Evolutionary conservation across 92 coral and sea anemone genomes (phyloP), one percentile per base, ranked within the genome.

Genomic region (Epizoanthus fatuus): DNA sequence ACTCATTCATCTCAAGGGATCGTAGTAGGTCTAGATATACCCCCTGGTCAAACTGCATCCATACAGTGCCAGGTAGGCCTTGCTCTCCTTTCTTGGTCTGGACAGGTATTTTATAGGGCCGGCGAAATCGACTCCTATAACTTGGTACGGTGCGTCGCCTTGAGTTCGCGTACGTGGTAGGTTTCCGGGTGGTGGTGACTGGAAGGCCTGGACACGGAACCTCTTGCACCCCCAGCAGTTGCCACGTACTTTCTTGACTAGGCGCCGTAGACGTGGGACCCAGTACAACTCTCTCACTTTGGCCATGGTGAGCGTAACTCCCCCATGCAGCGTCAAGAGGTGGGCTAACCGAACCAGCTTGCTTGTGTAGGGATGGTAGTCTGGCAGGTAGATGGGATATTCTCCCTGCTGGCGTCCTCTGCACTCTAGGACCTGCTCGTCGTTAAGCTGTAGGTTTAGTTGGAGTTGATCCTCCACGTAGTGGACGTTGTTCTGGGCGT

Each of bases 371-470:
- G 72, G 83, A 59, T 75, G 89, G n/a, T 42, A 13, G 14, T 85
- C 64, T 14, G 89, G 83, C 54, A 85, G 53, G 76, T 58, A 75
- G 9, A 75, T 37, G 35, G 89, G 84, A 38, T 85, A 85, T 63
- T 74, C 75, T 37, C 89, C 89, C 68, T 59, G 74, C 8, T 75
- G 52, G 52, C 84, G 42, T 39, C 89, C 75, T 62, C 87, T 58
- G 75, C 87, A 87, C 62, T 87, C 91, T 35, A 87, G 73, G 63
- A 87, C 52, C 15, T 54, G 25, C 15, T 70, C 16, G 7, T 62
- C 74, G 74, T 82, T 87, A 14, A 81, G 87, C 81, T 87, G 87
- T 25, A 87, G 87, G 87, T 87, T 87, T 13, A 87, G 67, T 25
- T 87, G 75, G 17, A 81, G 81, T 52, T 32, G 84, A 15, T 81